These are phyloP conservation scores for Crematogaster levior DNA, from an alignment of 2,888 invertebrate genomes.

Conservation along the genomic window DNA sequence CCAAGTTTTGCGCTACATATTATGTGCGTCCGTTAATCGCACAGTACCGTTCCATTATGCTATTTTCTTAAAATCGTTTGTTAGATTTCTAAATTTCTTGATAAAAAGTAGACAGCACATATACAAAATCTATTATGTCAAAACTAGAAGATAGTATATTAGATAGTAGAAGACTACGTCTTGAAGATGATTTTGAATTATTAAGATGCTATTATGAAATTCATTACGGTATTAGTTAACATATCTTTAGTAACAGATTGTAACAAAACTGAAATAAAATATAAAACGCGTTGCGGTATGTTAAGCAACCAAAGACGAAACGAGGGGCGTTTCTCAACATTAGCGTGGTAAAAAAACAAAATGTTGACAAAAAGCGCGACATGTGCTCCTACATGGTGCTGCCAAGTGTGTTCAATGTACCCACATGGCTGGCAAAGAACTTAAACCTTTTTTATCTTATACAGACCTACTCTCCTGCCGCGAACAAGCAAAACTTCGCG, in stretches of 20 bases:
- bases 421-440: slow-evolving; percentile 71
- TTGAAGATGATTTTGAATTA: background rate
- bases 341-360: slow-evolving; percentile 63
- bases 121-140: background rate
- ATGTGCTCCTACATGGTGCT: slow-evolving; percentile 70
- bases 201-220: slow-evolving; percentile 34
- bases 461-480: slow-evolving; percentile 71
- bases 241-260: slow-evolving; percentile 35
- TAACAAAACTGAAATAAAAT: slow-evolving; percentile 55
- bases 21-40: slow-evolving; percentile 5
- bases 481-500: slow-evolving; percentile 68
- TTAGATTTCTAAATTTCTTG: background rate
- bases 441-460: slow-evolving; percentile 54
- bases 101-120: background rate
- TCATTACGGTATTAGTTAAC: slow-evolving; percentile 52
- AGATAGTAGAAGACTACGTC: too few species aligned
- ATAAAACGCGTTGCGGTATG: slow-evolving; percentile 48
- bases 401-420: slow-evolving; percentile 71
- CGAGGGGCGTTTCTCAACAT: slow-evolving; percentile 54
- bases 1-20: slow-evolving; percentile 18
- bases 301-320: slow-evolving; percentile 45
- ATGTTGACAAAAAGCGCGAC: slow-evolving; percentile 67
- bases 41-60: background rate
- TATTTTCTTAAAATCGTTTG: background rate
- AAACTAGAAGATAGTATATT: background rate